phyloP scores from a whole-genome alignment of 1,140 invertebrate species.

The Lucilia cuprina region DNA sequence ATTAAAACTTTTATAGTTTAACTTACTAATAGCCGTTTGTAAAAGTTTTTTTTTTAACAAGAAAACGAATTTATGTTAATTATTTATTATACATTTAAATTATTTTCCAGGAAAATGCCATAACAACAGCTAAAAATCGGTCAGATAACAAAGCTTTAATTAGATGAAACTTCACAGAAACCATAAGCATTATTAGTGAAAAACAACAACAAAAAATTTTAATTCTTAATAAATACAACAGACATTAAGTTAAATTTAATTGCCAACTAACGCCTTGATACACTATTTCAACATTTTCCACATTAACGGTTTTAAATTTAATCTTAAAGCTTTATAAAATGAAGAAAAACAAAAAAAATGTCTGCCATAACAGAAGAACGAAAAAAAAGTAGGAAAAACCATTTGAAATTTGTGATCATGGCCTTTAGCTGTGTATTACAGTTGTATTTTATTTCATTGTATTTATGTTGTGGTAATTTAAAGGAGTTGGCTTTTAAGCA shows the following conservation, averaged over 20 bases:
- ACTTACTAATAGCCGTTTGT: no score
- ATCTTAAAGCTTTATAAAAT: background rate
- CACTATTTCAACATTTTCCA: background rate
- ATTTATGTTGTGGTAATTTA: background rate
- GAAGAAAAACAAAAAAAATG: no score
- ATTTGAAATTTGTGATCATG: background rate
- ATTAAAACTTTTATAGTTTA: background rate
- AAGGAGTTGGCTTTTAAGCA: background rate
- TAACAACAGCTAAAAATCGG: background rate
- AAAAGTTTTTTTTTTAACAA: background rate
- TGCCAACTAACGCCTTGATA: constrained; percentile 22
- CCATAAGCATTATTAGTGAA: no score
- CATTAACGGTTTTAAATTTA: background rate
- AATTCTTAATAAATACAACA: no score
- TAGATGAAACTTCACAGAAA: background rate
- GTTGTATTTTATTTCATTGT: background rate
- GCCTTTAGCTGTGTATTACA: background rate
- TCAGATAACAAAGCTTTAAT: background rate
- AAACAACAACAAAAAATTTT: no score
- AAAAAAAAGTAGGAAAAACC: background rate
- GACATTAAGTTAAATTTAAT: constrained; percentile 5
- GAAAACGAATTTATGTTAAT: background rate
- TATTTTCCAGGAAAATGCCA: background rate
- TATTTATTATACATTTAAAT: background rate
- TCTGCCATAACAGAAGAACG: background rate